Conservation (phyloP, 1,140 invertebrate genomes). For the Trachymyrmex cornetzi region DNA sequence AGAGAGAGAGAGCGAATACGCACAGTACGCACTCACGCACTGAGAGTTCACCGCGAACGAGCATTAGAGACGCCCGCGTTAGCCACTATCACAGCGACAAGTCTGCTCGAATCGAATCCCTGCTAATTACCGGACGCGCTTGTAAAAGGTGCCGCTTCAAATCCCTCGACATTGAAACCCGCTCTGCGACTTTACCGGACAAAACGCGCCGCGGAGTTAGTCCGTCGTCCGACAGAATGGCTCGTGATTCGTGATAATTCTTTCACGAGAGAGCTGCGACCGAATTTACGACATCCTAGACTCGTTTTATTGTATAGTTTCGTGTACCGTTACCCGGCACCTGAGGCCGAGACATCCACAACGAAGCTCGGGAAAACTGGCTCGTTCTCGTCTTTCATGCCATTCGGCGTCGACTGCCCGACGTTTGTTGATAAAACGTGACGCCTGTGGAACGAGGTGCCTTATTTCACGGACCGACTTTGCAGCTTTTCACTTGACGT, state of each 20-base stretch:
- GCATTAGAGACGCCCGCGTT: slow-evolving; percentile 29
- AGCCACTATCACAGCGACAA: not conserved
- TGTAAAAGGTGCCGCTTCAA: slow-evolving; percentile 47
- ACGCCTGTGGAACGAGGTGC: slow-evolving; percentile 28
- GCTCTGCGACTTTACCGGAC: not conserved
- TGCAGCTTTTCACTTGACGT: slow-evolving; percentile 35
- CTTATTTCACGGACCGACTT: slow-evolving; percentile 50
- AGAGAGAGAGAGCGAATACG: not conserved
- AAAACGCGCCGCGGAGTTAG: not conserved
- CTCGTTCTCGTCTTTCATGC: slow-evolving; percentile 36
- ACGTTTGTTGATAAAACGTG: slow-evolving; percentile 51
- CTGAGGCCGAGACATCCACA: not conserved
- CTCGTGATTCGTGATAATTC: slow-evolving; percentile 55
- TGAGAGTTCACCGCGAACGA: slow-evolving; percentile 10
- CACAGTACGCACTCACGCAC: slow-evolving; percentile 9
- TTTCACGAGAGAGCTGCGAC: slow-evolving; percentile 19
- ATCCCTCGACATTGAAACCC: slow-evolving; percentile 41
- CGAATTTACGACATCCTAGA: slow-evolving; percentile 46
- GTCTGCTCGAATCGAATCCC: slow-evolving; percentile 47
- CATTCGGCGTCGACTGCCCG: not conserved
- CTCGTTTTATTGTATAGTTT: slow-evolving; percentile 41
- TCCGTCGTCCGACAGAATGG: not conserved
- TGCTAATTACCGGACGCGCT: slow-evolving; percentile 56
- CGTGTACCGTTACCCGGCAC: slow-evolving; percentile 33
- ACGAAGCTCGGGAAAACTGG: slow-evolving; percentile 31